Percentiles rank a stretch among this genome's conserved stretches.
Conservation (phyloP, 2,113 vertebrate genomes). For the Alectura lathami region DNA sequence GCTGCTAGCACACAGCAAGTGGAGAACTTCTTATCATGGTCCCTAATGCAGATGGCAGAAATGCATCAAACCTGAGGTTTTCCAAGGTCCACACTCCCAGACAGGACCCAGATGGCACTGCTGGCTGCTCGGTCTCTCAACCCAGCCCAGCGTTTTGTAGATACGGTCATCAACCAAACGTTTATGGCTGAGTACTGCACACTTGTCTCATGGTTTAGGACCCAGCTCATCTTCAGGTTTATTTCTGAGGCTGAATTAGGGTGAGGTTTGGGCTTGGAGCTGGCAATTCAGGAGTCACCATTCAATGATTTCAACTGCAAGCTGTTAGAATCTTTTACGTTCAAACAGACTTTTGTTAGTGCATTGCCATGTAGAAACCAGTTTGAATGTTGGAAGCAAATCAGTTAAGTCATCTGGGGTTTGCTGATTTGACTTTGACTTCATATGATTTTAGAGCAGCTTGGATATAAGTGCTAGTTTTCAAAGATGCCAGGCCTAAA, state of each 20-base stretch:
- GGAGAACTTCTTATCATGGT: background rate
- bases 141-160: background rate
- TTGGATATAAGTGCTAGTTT: background rate
- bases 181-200: background rate
- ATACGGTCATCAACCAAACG: background rate
- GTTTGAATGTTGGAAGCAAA: background rate
- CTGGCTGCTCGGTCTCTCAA: background rate
- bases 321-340: background rate
- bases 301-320: background rate
- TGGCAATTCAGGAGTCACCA: background rate
- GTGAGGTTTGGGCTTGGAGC: background rate
- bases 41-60: background rate
- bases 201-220: background rate
- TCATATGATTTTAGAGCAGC: background rate
- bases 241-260: background rate
- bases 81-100: background rate
- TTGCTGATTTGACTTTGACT: background rate
- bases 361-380: background rate
- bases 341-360: background rate
- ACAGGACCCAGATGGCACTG: background rate
- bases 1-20: background rate
- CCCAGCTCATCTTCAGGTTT: background rate
- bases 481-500: constrained; percentile 18
- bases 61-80: background rate
- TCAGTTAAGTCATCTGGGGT: background rate